A percentile compares a stretch with the other conserved stretches of the same genome.
Conservation (phyloP, 2,113 vertebrate species). For the Rallus limicola region DNA sequence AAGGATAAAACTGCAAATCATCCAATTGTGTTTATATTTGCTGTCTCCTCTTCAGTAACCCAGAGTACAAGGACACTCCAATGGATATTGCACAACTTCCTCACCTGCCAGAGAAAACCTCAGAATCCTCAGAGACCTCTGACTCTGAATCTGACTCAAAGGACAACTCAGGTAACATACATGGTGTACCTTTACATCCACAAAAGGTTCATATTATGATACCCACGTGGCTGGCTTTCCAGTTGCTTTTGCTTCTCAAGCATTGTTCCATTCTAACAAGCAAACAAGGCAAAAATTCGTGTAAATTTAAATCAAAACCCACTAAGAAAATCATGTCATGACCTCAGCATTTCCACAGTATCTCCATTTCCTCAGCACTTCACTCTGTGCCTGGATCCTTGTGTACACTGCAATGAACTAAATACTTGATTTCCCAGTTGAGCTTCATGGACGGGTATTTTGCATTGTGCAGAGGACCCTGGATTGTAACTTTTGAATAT, state of each 20-base stretch:
- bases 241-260: background rate
- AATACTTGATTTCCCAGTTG: background rate
- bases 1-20: background rate
- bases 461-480: background rate
- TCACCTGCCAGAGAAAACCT: constrained; percentile 93
- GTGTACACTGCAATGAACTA: background rate
- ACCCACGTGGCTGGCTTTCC: background rate
- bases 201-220: background rate
- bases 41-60: constrained; percentile 80
- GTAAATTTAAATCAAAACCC: background rate
- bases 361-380: background rate
- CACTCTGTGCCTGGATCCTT: background rate
- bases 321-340: background rate
- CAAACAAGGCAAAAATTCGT: background rate
- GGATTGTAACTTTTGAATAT: background rate
- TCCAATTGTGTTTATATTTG: constrained; percentile 19
- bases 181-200: background rate
- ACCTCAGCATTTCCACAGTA: background rate
- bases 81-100: constrained; percentile 97
- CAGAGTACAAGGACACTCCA: constrained; percentile 94
- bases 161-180: constrained; percentile 92
- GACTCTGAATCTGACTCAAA: constrained; percentile 98
- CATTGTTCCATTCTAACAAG: background rate
- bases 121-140: constrained; percentile 94
- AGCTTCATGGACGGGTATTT: background rate